Percentiles rank a stretch among this genome's conserved stretches.
Evolutionary conservation across 2,797 vertebrate species (phyloP).

Genomic region (Acanthurus leucopareius): DNA sequence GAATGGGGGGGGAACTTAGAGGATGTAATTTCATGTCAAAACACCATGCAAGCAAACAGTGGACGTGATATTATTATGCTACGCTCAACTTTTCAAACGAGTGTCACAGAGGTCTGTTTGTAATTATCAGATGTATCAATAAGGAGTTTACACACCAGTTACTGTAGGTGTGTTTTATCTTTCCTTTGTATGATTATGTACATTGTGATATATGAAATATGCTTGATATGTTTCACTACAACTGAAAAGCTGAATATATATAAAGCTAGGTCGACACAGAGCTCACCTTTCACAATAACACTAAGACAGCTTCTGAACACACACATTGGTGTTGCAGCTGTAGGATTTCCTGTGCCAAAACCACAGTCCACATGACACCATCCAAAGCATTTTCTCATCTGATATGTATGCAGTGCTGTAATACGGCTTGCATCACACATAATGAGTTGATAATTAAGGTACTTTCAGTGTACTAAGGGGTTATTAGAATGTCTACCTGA

Average conservation of each 20-base stretch:
- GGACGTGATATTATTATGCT: conserved; percentile 19
- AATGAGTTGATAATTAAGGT: too few relatives aligned
- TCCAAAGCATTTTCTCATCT: not conserved
- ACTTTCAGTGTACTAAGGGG: too few relatives aligned
- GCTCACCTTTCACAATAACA: not conserved
- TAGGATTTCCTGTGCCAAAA: conserved; percentile 3
- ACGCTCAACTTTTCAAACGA: not conserved
- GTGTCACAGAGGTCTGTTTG: conserved; percentile 4
- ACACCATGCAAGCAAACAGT: conserved; percentile 33
- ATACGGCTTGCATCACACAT: too few relatives aligned
- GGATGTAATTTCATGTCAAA: conserved; percentile 44
- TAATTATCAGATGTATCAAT: not conserved
- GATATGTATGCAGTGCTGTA: not conserved
- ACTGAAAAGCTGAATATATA: not conserved
- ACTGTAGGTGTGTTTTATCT: not conserved
- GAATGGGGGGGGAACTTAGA: conserved; percentile 53
- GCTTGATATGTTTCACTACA: not conserved
- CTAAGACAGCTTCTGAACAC: not conserved
- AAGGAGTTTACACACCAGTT: not conserved
- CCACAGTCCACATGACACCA: not conserved
- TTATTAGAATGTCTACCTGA: too few relatives aligned
- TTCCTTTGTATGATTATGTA: not conserved
- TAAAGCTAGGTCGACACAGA: not conserved
- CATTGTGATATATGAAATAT: not conserved
- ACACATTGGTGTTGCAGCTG: not conserved